Conservation (phyloP, 2,888 invertebrate species). For the Nomada hirtipes region DNA sequence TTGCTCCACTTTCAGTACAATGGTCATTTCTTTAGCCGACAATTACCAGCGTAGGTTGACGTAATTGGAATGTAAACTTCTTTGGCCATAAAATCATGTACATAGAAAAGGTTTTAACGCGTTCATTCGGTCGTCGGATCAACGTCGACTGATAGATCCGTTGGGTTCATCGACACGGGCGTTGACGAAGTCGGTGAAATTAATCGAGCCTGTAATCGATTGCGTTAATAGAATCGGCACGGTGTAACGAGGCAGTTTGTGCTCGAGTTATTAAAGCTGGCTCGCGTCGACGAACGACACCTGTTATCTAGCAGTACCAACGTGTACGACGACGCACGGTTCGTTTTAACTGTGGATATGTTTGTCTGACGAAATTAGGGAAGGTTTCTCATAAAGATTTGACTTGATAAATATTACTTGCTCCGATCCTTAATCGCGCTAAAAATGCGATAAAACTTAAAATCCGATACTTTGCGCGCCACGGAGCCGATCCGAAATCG, state of each 20-base stretch:
- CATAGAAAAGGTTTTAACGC: not conserved
- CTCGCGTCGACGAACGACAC: conserved; percentile 26
- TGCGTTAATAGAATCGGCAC: conserved; percentile 36
- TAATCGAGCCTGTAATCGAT: conserved; percentile 40
- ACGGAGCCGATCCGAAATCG: too few relatives aligned
- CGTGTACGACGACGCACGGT: conserved; percentile 1
- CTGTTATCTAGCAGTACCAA: conserved; percentile 31
- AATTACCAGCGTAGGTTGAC: conserved; percentile 5
- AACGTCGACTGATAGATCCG: not conserved
- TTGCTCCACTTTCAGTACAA: conserved; percentile 3
- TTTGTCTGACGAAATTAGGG: not conserved
- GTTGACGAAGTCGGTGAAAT: conserved; percentile 1
- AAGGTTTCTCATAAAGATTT: not conserved
- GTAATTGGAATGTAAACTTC: conserved; percentile 22
- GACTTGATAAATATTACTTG: too few relatives aligned
- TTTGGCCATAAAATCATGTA: conserved; percentile 2
- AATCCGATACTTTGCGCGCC: too few relatives aligned
- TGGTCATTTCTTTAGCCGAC: not conserved
- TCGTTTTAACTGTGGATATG: not conserved
- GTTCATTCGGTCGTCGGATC: not conserved
- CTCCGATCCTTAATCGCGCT: too few relatives aligned
- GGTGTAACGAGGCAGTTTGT: conserved; percentile 32
- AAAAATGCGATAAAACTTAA: too few relatives aligned
- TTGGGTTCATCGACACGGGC: not conserved
- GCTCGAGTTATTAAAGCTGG: conserved; percentile 33